Percentiles rank a stretch among this genome's conserved stretches.
Evolutionary conservation across 2,888 invertebrate genomes (phyloP).

Genomic region (Acanthacorydalis orientalis): DNA sequence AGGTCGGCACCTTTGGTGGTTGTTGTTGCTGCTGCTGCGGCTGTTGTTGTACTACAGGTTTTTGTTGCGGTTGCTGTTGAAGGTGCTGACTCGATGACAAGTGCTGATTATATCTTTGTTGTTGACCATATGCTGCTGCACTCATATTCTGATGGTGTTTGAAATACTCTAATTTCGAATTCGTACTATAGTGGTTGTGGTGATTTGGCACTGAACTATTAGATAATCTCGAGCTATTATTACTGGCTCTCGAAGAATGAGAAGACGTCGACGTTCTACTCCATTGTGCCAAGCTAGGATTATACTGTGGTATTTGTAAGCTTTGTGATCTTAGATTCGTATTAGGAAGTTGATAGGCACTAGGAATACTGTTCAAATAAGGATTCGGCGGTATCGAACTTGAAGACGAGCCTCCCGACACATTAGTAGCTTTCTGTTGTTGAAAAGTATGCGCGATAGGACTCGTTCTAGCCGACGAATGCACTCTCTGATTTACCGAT

Average conservation of each 20-base stretch:
- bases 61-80: constrained; percentile 1
- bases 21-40: constrained; percentile 6
- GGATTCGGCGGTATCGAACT: constrained; percentile 3
- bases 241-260: neutral
- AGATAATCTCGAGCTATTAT: constrained; percentile 7
- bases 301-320: constrained; percentile 19
- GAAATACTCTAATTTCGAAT: constrained; percentile 4
- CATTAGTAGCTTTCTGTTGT: constrained; percentile 4
- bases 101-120: constrained; percentile 26
- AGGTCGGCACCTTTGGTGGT: neutral
- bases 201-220: constrained; percentile 4
- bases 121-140: constrained; percentile 6
- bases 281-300: constrained; percentile 12
- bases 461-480: constrained; percentile 32
- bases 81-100: constrained; percentile 41
- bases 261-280: neutral
- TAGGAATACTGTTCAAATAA: constrained; percentile 6
- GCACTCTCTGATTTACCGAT: constrained; percentile 17
- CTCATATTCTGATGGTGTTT: constrained; percentile 5
- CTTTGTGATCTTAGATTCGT: constrained; percentile 8
- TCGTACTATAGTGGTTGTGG: neutral
- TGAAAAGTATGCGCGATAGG: constrained; percentile 28
- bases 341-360: constrained; percentile 6
- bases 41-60: constrained; percentile 10
- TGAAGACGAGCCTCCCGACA: neutral